Percentiles rank a stretch among this genome's conserved stretches.
phyloP scores from a whole-genome alignment of 2,888 invertebrate genomes.

The Conomelus anceps region DNA sequence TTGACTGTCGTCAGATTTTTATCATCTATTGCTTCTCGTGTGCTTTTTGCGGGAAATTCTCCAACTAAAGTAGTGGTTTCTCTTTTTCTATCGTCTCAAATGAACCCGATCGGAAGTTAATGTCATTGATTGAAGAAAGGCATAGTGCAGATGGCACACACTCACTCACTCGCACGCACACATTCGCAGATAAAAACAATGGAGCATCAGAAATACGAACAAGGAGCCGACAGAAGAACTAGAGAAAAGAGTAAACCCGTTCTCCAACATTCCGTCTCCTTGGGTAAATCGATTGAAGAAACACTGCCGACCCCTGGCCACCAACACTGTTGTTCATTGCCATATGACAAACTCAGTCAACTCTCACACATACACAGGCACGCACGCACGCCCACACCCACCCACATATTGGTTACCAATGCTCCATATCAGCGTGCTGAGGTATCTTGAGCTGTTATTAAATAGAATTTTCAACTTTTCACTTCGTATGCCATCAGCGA shows the following conservation, averaged over 20 bases:
- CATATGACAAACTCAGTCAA: too few relatives aligned
- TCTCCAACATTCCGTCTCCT: not conserved
- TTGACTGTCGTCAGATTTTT: not conserved
- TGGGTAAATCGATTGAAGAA: not conserved
- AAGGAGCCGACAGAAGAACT: not conserved
- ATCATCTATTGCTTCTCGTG: not conserved
- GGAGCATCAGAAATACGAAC: not conserved
- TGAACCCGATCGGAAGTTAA: not conserved
- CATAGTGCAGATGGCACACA: not conserved
- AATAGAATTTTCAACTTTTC: not conserved
- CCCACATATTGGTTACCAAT: not conserved
- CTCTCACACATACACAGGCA: too few relatives aligned
- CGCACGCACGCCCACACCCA: not conserved
- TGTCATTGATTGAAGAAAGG: not conserved
- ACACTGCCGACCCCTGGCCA: not conserved
- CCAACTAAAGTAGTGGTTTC: not conserved
- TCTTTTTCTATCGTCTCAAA: not conserved
- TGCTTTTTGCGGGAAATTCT: not conserved
- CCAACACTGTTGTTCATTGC: not conserved
- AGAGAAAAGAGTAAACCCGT: not conserved
- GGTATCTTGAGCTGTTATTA: not conserved
- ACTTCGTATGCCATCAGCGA: not conserved
- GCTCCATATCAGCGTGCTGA: not conserved
- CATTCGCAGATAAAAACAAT: not conserved
- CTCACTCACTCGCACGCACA: not conserved